A percentile compares a stretch with the other conserved stretches of the same genome.
Evolutionary conservation across 2,888 invertebrate genomes (phyloP).

Genomic region (Bombylius major): DNA sequence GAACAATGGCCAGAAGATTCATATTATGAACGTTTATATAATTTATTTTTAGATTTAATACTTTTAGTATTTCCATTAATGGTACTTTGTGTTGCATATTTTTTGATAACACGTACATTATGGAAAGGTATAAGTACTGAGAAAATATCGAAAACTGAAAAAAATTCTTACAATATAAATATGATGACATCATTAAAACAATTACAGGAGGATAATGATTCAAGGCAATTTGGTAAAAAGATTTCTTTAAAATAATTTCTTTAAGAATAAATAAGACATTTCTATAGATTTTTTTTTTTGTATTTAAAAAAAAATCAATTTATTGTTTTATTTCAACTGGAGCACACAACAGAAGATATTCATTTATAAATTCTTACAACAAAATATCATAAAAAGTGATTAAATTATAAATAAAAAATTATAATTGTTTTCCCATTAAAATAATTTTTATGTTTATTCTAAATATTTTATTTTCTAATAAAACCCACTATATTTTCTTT

Average conservation of each 20-base stretch:
- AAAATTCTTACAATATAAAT: neutral
- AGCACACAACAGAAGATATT: no score
- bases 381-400: no score
- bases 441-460: no score
- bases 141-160: slow-evolving; percentile 16
- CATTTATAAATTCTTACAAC: no score
- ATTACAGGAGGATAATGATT: neutral
- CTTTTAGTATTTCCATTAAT: slow-evolving; percentile 53
- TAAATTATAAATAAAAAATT: no score
- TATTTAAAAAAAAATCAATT: no score
- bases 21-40: slow-evolving; percentile 52
- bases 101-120: slow-evolving; percentile 39
- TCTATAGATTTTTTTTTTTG: no score
- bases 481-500: no score
- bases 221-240: slow-evolving; percentile 2
- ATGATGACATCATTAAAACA: neutral
- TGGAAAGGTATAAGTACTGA: slow-evolving; percentile 34
- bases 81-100: slow-evolving; percentile 51
- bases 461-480: no score
- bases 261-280: no score
- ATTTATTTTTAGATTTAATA: slow-evolving; percentile 47
- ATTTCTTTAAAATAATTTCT: neutral
- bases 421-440: no score
- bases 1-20: slow-evolving; percentile 45
- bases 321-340: no score